Percentiles rank a stretch among this genome's conserved stretches.
phyloP scores from a whole-genome alignment of 2,797 vertebrate genomes.

The Pangasius macronema region DNA sequence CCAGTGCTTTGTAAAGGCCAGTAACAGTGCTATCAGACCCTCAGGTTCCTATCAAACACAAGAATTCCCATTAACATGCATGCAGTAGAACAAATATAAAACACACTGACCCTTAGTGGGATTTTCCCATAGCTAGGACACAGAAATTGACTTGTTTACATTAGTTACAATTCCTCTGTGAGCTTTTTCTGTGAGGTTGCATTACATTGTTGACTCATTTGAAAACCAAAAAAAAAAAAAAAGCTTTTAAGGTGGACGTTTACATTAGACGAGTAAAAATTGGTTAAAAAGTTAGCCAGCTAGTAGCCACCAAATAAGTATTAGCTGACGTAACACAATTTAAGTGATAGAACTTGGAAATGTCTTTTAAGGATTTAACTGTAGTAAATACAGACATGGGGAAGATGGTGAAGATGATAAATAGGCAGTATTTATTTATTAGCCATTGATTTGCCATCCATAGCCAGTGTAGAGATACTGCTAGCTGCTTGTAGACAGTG shows the following conservation, averaged over 20 bases:
- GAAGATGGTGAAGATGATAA: background rate
- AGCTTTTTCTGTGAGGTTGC: background rate
- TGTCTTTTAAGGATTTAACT: background rate
- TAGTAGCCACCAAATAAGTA: background rate
- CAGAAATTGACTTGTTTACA: background rate
- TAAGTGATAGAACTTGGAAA: background rate
- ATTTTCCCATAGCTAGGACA: conserved; percentile 5
- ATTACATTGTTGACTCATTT: background rate
- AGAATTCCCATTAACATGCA: conserved; percentile 9
- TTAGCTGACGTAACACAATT: background rate
- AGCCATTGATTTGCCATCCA: too few relatives aligned
- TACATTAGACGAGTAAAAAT: background rate
- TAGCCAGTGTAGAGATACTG: background rate
- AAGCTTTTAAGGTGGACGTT: background rate
- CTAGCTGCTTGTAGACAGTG: background rate
- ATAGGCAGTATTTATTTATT: background rate
- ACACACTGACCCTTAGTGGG: background rate
- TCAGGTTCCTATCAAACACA: conserved; percentile 1
- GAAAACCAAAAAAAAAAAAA: background rate
- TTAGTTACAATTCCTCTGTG: background rate
- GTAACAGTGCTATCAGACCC: background rate
- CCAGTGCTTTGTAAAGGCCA: background rate
- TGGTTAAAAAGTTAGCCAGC: background rate
- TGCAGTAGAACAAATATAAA: conserved; percentile 1
- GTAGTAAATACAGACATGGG: background rate